Percentiles rank a stretch among this genome's conserved stretches.
Evolutionary conservation across 2,888 invertebrate species (phyloP).

Genomic region (Autographa gamma): DNA sequence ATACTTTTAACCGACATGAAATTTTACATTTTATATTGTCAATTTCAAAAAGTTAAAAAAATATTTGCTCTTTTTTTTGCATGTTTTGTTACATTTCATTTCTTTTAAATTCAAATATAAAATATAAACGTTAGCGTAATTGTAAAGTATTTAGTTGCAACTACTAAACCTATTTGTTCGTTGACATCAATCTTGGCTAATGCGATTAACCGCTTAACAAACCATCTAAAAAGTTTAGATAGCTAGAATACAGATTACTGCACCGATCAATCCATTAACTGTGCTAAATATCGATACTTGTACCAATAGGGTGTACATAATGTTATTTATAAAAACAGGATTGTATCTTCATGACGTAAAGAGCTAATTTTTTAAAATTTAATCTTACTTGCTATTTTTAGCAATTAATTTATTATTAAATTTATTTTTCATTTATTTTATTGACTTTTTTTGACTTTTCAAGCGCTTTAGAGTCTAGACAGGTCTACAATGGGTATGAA

Average conservation of each 20-base stretch:
- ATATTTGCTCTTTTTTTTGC: too few species aligned
- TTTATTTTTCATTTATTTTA: too few species aligned
- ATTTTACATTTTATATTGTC: too few species aligned
- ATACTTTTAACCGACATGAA: too few species aligned
- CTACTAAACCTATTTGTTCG: background rate
- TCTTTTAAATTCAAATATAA: too few species aligned
- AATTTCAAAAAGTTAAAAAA: too few species aligned
- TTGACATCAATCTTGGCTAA: background rate
- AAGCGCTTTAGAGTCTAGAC: background rate
- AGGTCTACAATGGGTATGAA: too few species aligned
- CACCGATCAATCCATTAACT: constrained; percentile 6
- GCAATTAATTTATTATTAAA: too few species aligned
- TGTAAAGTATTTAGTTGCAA: background rate
- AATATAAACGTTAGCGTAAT: too few species aligned
- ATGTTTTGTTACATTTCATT: too few species aligned
- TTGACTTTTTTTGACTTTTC: background rate
- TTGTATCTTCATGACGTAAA: background rate
- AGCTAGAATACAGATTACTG: constrained; percentile 3
- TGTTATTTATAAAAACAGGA: background rate
- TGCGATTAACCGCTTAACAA: background rate
- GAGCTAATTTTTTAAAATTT: too few species aligned
- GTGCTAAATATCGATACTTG: constrained; percentile 21
- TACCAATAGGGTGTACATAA: constrained; percentile 22
- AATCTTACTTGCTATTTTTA: too few species aligned
- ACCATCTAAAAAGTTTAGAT: background rate